Evolutionary conservation across 2,113 vertebrate genomes (phyloP).

Genomic region (Camelus bactrianus): DNA sequence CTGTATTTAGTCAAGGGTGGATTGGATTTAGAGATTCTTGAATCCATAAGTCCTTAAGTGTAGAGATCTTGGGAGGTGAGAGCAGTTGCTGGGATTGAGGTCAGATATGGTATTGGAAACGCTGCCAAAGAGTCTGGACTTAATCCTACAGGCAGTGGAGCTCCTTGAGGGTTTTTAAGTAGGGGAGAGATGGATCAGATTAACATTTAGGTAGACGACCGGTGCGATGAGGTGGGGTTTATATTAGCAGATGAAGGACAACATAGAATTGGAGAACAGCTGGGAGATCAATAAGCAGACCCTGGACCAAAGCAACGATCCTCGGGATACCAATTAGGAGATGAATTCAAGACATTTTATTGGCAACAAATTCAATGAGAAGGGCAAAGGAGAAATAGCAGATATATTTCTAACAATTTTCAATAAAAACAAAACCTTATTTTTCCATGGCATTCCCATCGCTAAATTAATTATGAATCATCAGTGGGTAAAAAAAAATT

Average conservation of each 20-base stretch:
- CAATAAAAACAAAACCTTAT: not conserved
- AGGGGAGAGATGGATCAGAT: not conserved
- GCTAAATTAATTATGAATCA: not conserved
- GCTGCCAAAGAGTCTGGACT: not conserved
- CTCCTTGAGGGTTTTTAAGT: not conserved
- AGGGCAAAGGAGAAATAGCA: not conserved
- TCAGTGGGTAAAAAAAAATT: not conserved
- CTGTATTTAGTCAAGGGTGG: not conserved
- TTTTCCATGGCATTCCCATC: not conserved
- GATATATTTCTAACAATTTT: not conserved
- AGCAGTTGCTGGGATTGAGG: not conserved
- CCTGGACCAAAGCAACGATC: not conserved
- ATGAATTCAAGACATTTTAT: not conserved
- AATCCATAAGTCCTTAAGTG: not conserved
- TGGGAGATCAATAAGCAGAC: not conserved
- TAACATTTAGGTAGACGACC: not conserved
- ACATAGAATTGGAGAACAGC: not conserved
- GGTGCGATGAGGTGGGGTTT: not conserved
- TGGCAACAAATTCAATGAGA: conserved; percentile 6
- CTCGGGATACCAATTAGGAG: not conserved
- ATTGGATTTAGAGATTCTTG: not conserved
- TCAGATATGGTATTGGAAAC: not conserved
- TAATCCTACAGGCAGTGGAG: not conserved
- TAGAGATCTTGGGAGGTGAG: not conserved
- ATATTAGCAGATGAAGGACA: not conserved